Evolutionary conservation across 2,797 vertebrate genomes (phyloP).

Genomic region (Semotilus atromaculatus): DNA sequence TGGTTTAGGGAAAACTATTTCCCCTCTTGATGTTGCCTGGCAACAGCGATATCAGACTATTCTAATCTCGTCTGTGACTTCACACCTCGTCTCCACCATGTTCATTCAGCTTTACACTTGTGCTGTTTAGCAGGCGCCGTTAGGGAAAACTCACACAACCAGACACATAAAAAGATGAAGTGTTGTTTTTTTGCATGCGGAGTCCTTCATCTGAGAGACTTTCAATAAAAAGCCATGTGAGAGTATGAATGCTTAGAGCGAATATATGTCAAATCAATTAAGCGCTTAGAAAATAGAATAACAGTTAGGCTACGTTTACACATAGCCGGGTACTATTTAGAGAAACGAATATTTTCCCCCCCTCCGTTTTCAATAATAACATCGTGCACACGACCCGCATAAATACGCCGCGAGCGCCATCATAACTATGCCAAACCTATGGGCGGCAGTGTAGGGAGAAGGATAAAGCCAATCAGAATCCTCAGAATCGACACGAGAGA

Average conservation of each 20-base stretch:
- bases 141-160: slow-evolving; percentile 17
- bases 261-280: background rate
- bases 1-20: slow-evolving; percentile 34
- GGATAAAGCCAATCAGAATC: no score
- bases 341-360: no score
- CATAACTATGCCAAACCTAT: no score
- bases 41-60: slow-evolving; percentile 71
- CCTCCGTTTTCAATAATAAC: no score
- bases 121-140: slow-evolving; percentile 14
- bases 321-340: no score
- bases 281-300: background rate
- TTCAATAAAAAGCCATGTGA: background rate
- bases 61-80: slow-evolving; percentile 57
- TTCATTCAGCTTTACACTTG: slow-evolving; percentile 47
- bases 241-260: background rate
- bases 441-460: no score
- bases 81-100: slow-evolving; percentile 35
- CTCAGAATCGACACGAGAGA: no score
- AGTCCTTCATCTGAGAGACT: slow-evolving; percentile 23
- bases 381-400: no score
- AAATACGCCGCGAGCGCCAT: no score
- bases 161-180: slow-evolving; percentile 16
- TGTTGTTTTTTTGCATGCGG: slow-evolving; percentile 26
- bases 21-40: slow-evolving; percentile 65
- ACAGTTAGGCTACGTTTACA: no score